phyloP scores from a whole-genome alignment of 2,888 invertebrate species.

The Mongoloraphidia duomilia region DNA sequence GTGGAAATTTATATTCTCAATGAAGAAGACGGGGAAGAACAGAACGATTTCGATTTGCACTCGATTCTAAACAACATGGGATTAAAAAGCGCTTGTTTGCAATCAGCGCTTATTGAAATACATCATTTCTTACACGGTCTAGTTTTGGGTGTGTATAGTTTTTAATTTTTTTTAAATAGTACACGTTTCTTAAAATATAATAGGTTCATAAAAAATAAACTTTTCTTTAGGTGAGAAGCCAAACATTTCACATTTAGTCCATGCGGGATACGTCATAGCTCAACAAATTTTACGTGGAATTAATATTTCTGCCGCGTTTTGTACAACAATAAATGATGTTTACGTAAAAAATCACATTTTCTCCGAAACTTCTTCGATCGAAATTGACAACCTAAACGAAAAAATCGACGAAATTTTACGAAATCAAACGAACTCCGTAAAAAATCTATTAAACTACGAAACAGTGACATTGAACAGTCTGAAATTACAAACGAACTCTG shows the following conservation, averaged over 20 bases:
- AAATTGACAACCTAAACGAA: conserved; percentile 35
- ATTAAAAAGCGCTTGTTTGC: conserved; percentile 26
- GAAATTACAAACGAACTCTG: conserved; percentile 36
- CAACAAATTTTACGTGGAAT: conserved; percentile 51
- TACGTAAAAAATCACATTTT: conserved; percentile 35
- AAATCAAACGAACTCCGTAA: conserved; percentile 14
- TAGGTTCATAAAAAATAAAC: conserved; percentile 3
- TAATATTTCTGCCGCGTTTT: conserved; percentile 36
- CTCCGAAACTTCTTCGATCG: conserved; percentile 26
- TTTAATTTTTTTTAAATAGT: conserved; percentile 1
- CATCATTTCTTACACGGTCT: conserved; percentile 29
- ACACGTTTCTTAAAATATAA: conserved; percentile 4
- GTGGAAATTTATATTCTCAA: conserved; percentile 66
- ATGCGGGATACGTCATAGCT: conserved; percentile 44
- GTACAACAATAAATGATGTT: conserved; percentile 45
- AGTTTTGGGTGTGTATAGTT: conserved; percentile 28
- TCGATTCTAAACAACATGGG: conserved; percentile 37
- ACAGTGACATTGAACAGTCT: conserved; percentile 26
- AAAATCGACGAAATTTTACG: conserved; percentile 21
- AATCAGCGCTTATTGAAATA: conserved; percentile 33
- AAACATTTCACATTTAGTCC: conserved; percentile 46
- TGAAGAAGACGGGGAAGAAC: conserved; percentile 19
- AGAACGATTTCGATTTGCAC: conserved; percentile 31
- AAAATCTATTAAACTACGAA: conserved; percentile 20
- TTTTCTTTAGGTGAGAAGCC: conserved; percentile 42